These are phyloP conservation scores for Hyposoter didymator DNA, from an alignment of 2,888 invertebrate genomes.

Conservation along the genomic window DNA sequence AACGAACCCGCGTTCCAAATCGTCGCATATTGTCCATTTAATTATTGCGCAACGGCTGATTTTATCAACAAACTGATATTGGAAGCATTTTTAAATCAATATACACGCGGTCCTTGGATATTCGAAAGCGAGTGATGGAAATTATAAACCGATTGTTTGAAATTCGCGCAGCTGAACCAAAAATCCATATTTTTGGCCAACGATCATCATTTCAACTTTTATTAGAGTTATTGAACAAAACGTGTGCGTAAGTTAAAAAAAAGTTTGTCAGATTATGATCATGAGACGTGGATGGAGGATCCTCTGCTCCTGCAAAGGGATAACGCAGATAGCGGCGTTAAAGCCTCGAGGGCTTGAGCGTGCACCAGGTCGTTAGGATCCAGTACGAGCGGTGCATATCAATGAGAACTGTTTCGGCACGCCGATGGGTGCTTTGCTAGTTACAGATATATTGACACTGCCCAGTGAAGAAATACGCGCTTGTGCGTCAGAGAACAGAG, in stretches of 20 bases:
- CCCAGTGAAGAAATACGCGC: slow-evolving; percentile 41
- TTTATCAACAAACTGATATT: background rate
- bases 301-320: slow-evolving; percentile 32
- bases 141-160: background rate
- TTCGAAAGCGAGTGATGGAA: background rate
- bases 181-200: background rate
- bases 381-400: slow-evolving; percentile 83
- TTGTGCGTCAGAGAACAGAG: slow-evolving; percentile 70
- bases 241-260: slow-evolving; percentile 39
- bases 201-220: background rate
- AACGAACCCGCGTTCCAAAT: slow-evolving; percentile 66
- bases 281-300: slow-evolving; percentile 37
- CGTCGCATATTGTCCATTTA: slow-evolving; percentile 78
- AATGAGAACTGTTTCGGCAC: slow-evolving; percentile 79
- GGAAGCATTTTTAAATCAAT: background rate
- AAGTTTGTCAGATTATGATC: slow-evolving; percentile 57
- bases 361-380: slow-evolving; percentile 79
- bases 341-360: slow-evolving; percentile 65
- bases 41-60: slow-evolving; percentile 76
- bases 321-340: slow-evolving; percentile 59
- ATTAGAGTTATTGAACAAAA: background rate
- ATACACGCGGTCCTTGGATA: background rate
- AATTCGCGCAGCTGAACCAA: background rate
- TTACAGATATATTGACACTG: slow-evolving; percentile 35
- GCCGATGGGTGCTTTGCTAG: slow-evolving; percentile 52